Percentiles rank a stretch among this genome's conserved stretches.
Conservation (phyloP, 2,797 vertebrate genomes). For the Anguilla marmorata region DNA sequence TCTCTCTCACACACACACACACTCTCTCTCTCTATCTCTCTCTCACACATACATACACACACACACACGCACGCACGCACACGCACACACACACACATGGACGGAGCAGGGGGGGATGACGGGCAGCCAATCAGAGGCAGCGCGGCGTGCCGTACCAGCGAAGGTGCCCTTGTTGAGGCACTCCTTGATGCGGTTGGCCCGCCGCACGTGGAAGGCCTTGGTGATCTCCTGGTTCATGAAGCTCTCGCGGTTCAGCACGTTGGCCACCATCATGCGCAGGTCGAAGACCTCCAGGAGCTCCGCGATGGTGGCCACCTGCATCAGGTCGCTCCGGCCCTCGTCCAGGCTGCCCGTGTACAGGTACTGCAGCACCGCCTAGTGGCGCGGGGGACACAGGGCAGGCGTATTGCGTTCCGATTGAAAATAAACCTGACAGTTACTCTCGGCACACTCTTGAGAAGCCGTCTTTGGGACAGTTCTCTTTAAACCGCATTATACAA, state of each 20-base stretch:
- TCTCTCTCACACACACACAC: no score
- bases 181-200: constrained; percentile 73
- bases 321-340: constrained; percentile 55
- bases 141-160: constrained; percentile 49
- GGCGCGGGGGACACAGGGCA: constrained; percentile 1
- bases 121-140: constrained; percentile 56
- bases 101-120: constrained; percentile 24
- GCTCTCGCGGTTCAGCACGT: constrained; percentile 72
- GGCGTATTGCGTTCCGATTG: background rate
- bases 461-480: no score
- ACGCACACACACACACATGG: no score
- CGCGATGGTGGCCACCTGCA: constrained; percentile 69
- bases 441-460: background rate
- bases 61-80: no score
- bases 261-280: constrained; percentile 77
- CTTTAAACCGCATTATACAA: no score
- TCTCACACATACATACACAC: no score
- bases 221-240: constrained; percentile 79
- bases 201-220: constrained; percentile 73
- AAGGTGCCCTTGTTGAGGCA: constrained; percentile 69
- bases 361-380: constrained; percentile 63
- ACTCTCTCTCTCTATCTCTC: no score
- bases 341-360: constrained; percentile 69
- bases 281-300: constrained; percentile 75
- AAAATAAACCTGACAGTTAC: background rate